Evolutionary conservation across 2,113 vertebrate species (phyloP).

Genomic region (Paedocypris sp.): DNA sequence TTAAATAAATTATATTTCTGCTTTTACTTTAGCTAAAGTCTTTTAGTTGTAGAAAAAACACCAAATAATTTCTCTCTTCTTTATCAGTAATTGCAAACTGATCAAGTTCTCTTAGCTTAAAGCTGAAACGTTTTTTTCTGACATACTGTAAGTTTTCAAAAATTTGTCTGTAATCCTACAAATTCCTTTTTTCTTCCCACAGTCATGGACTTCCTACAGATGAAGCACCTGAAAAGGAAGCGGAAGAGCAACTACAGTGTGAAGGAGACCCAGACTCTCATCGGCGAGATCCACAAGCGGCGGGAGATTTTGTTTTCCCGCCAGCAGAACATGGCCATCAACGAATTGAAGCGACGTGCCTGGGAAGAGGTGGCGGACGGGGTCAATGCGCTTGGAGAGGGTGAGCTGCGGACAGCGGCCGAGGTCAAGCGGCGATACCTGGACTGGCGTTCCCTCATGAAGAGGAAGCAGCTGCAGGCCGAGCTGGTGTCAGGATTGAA

Average conservation of each 20-base stretch:
- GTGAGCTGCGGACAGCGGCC: slow-evolving; percentile 79
- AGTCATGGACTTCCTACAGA: slow-evolving; percentile 63
- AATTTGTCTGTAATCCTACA: neutral
- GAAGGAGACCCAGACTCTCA: slow-evolving; percentile 85
- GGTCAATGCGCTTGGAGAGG: slow-evolving; percentile 83
- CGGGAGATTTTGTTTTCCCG: slow-evolving; percentile 85
- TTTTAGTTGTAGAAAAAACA: too few species aligned
- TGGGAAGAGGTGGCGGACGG: slow-evolving; percentile 92
- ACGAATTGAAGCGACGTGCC: slow-evolving; percentile 86
- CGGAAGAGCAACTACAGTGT: slow-evolving; percentile 94
- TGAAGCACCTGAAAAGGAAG: slow-evolving; percentile 88
- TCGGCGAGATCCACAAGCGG: slow-evolving; percentile 85
- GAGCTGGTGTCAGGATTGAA: slow-evolving; percentile 72
- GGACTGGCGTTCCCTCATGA: slow-evolving; percentile 84
- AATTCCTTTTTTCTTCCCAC: neutral
- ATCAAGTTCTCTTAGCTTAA: too few species aligned
- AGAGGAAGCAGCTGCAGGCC: slow-evolving; percentile 78
- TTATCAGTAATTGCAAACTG: too few species aligned
- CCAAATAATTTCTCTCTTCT: too few species aligned
- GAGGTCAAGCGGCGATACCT: slow-evolving; percentile 86
- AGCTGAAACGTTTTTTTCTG: too few species aligned
- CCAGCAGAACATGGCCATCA: slow-evolving; percentile 91
- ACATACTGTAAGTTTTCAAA: too few species aligned
- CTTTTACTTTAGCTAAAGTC: too few species aligned
- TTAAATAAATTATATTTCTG: too few species aligned